Evolutionary conservation across 2,797 vertebrate species (phyloP).

Genomic region (Psittacula echo): DNA sequence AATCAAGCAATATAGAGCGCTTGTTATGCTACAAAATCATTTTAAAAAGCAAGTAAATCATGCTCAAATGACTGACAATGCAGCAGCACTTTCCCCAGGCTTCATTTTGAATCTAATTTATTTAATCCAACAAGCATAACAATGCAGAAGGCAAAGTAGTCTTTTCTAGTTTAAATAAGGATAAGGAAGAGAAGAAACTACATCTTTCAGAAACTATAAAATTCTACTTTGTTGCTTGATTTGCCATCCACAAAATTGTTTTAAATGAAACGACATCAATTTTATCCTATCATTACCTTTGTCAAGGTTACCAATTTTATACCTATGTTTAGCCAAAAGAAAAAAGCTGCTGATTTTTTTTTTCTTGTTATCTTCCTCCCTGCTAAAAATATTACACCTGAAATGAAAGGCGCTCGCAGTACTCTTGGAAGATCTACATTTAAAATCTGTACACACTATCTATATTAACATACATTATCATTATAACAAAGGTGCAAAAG

Average conservation of each 20-base stretch:
- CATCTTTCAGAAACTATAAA: neutral
- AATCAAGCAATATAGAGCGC: neutral
- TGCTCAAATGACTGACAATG: neutral
- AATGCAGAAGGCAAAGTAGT: neutral
- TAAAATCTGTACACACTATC: neutral
- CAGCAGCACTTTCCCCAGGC: neutral
- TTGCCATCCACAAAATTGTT: neutral
- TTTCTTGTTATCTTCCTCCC: neutral
- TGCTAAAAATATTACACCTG: neutral
- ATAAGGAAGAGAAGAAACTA: neutral
- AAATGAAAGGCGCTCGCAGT: neutral
- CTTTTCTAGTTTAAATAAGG: neutral
- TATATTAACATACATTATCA: neutral
- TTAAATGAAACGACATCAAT: neutral
- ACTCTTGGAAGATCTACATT: neutral
- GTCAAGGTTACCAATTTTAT: neutral
- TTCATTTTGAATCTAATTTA: constrained; percentile 20
- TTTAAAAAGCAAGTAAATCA: constrained; percentile 4
- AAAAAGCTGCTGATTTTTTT: neutral
- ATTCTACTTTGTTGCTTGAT: neutral
- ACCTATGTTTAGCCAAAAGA: neutral
- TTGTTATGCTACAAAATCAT: neutral
- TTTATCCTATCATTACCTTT: neutral
- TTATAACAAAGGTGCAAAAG: neutral
- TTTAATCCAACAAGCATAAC: neutral